A percentile compares a stretch with the other conserved stretches of the same genome.
These are phyloP conservation scores for Melieria omissa DNA, from an alignment of 2,888 invertebrate genomes.

Conservation along the genomic window DNA sequence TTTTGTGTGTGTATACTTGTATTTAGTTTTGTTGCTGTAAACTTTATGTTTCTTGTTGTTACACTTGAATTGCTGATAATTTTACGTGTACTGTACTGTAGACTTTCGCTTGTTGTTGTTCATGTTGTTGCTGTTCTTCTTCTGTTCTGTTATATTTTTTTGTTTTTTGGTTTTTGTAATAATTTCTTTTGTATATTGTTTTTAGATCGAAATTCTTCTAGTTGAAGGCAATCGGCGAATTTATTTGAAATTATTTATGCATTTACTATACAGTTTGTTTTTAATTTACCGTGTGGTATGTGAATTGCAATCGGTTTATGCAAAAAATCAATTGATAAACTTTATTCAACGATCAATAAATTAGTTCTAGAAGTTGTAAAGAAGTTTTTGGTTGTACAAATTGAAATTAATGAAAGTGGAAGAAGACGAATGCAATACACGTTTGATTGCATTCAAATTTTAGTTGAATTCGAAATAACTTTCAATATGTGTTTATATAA, in stretches of 20 bases:
- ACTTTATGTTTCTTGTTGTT: slow-evolving; percentile 13
- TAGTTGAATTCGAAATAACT: too few relatives aligned
- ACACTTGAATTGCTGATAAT: slow-evolving; percentile 27
- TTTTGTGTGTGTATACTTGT: slow-evolving; percentile 19
- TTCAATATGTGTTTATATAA: too few relatives aligned
- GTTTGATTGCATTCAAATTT: too few relatives aligned
- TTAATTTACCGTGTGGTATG: neutral
- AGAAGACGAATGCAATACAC: too few relatives aligned
- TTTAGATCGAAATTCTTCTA: slow-evolving; percentile 67
- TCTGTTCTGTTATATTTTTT: slow-evolving; percentile 27
- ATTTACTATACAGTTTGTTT: slow-evolving; percentile 57
- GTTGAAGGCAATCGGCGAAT: slow-evolving; percentile 68
- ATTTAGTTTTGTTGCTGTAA: slow-evolving; percentile 21
- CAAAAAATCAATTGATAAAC: too few relatives aligned
- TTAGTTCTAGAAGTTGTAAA: too few relatives aligned
- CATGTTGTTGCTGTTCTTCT: slow-evolving; percentile 36
- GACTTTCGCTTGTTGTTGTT: slow-evolving; percentile 38
- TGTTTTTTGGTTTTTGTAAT: slow-evolving; percentile 37
- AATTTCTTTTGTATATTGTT: slow-evolving; percentile 48
- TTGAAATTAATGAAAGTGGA: slow-evolving; percentile 7
- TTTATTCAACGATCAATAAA: too few relatives aligned
- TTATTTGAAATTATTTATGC: slow-evolving; percentile 64
- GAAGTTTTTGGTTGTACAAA: slow-evolving; percentile 29
- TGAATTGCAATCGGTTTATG: too few relatives aligned
- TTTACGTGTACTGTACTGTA: slow-evolving; percentile 13